Percentiles rank a stretch among this genome's conserved stretches.
Evolutionary conservation across 2,888 invertebrate species (phyloP).

Genomic region (Danaus chrysippus): DNA sequence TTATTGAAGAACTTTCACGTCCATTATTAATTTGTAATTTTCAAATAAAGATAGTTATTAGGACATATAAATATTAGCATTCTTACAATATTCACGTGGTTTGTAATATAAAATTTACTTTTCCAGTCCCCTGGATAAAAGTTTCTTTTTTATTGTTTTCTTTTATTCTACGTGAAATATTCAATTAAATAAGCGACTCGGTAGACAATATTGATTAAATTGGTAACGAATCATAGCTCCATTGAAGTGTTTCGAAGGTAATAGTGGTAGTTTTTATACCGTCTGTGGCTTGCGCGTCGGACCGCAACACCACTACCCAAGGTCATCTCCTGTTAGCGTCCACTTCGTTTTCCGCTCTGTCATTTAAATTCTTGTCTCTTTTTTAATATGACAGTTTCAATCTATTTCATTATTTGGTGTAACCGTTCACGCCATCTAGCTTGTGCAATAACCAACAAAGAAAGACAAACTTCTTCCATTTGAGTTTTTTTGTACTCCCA

Average conservation of each 20-base stretch:
- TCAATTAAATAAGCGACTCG: not conserved
- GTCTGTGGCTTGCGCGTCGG: conserved; percentile 47
- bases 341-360: conserved; percentile 54
- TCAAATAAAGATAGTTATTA: too few species aligned
- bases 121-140: too few species aligned
- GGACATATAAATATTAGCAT: too few species aligned
- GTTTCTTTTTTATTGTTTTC: too few species aligned
- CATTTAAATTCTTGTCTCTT: conserved; percentile 54
- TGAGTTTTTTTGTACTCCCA: conserved; percentile 24
- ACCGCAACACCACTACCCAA: conserved; percentile 62
- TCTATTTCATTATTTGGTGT: conserved; percentile 41
- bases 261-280: conserved; percentile 54
- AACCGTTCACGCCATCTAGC: conserved; percentile 37
- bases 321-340: conserved; percentile 51
- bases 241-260: conserved; percentile 54
- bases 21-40: too few species aligned
- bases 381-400: conserved; percentile 30
- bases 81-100: too few species aligned
- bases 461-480: conserved; percentile 18
- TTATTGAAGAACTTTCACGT: too few species aligned
- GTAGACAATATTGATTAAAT: conserved; percentile 19
- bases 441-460: conserved; percentile 40
- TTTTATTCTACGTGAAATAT: too few species aligned
- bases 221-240: conserved; percentile 34
- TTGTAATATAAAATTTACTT: too few species aligned